These are phyloP conservation scores for Enteromius mattozi DNA, from an alignment of 2,797 vertebrate species.

Conservation along the genomic window DNA sequence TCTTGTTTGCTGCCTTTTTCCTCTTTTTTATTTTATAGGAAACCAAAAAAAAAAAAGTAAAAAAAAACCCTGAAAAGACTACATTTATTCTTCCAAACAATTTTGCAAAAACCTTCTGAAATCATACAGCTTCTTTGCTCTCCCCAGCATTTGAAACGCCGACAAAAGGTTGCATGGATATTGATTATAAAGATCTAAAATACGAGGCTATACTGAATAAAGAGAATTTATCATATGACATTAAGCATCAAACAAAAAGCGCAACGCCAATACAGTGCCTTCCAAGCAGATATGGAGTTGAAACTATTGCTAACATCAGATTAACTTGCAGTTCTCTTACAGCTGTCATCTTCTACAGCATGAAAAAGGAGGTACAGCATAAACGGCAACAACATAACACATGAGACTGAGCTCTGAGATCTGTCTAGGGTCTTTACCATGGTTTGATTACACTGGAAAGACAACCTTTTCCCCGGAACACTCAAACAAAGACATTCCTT, in stretches of 20 bases:
- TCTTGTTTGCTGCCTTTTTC: not conserved
- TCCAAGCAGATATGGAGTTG: not conserved
- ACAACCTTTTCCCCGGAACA: conserved; percentile 45
- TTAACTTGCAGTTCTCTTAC: not conserved
- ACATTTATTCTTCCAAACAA: not conserved
- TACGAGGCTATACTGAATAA: not conserved
- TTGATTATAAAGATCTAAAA: not conserved
- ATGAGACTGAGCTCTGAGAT: conserved; percentile 47
- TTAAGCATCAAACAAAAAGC: not conserved
- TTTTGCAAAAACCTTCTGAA: not conserved
- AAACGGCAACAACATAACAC: conserved; percentile 43
- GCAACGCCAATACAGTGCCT: not conserved
- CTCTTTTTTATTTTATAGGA: conserved; percentile 13
- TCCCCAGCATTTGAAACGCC: not conserved
- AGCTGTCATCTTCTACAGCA: conserved; percentile 23
- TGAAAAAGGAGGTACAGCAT: conserved; percentile 36
- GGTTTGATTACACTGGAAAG: conserved; percentile 40
- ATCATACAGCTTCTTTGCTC: not conserved
- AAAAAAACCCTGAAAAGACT: not conserved
- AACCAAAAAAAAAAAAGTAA: not conserved
- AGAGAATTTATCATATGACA: not conserved
- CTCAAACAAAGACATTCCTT: conserved; percentile 38
- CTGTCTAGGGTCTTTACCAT: conserved; percentile 44
- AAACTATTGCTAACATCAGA: not conserved
- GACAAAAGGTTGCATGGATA: not conserved